Evolutionary conservation across 2,797 vertebrate genomes (phyloP).

Genomic region (Microtus californicus): DNA sequence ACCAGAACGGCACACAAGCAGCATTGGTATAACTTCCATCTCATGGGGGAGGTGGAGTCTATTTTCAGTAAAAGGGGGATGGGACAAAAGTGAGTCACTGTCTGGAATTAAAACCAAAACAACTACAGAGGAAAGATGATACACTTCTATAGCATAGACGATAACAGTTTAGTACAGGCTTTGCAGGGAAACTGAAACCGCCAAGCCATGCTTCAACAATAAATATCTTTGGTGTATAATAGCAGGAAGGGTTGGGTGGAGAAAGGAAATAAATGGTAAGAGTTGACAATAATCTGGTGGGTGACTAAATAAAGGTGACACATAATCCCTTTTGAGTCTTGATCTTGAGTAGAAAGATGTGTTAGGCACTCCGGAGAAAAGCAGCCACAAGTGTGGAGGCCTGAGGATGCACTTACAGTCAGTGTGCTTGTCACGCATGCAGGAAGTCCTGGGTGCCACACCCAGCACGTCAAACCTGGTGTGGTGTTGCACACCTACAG

Average conservation of each 20-base stretch:
- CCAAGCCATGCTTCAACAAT: background rate
- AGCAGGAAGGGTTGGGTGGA: background rate
- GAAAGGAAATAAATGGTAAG: constrained; percentile 23
- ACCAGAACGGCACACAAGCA: background rate
- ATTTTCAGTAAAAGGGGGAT: background rate
- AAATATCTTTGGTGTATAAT: background rate
- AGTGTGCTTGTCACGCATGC: background rate
- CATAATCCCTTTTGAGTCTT: background rate
- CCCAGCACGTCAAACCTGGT: background rate
- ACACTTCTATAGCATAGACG: background rate
- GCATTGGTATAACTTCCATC: background rate
- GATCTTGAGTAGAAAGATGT: background rate
- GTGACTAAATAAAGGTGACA: background rate
- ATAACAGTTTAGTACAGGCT: background rate
- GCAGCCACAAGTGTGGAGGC: background rate
- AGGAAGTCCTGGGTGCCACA: background rate
- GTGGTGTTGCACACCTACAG: background rate
- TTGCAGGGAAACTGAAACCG: constrained; percentile 34
- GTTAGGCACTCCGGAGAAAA: background rate
- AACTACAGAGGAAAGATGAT: background rate
- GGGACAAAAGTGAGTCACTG: background rate
- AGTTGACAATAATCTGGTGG: background rate
- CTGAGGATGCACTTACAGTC: background rate
- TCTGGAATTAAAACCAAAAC: background rate
- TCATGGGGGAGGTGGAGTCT: background rate